A percentile compares a stretch with the other conserved stretches of the same genome.
Conservation (phyloP, 2,888 invertebrate genomes). For the Oxyscelio sp. region DNA sequence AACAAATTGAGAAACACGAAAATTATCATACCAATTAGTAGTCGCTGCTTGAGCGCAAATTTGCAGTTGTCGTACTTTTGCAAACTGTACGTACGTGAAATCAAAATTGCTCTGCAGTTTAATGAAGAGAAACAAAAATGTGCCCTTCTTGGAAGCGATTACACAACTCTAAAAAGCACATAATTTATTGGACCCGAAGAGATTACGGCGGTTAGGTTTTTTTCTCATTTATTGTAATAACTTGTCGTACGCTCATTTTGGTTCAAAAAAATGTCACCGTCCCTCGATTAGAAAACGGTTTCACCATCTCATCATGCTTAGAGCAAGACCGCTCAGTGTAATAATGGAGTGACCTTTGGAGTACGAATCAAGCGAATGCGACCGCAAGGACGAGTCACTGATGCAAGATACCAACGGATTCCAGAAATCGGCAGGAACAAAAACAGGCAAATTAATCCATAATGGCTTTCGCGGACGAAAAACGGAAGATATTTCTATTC, state of each 20-base stretch:
- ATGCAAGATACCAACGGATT: too few relatives aligned
- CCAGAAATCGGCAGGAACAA: too few relatives aligned
- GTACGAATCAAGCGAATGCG: constrained; percentile 55
- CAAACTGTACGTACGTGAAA: not conserved
- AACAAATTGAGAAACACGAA: not conserved
- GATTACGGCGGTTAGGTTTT: constrained; percentile 25
- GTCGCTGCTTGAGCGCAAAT: not conserved
- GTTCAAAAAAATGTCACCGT: constrained; percentile 43
- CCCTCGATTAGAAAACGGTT: constrained; percentile 52
- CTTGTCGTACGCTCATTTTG: constrained; percentile 27
- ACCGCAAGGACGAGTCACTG: constrained; percentile 64
- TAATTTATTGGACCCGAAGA: constrained; percentile 37
- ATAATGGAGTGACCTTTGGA: constrained; percentile 62
- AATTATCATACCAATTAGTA: not conserved
- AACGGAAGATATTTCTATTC: too few relatives aligned
- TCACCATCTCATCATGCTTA: constrained; percentile 53
- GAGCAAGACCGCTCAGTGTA: constrained; percentile 45
- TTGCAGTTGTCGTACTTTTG: not conserved
- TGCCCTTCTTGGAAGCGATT: not conserved
- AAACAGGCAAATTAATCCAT: too few relatives aligned
- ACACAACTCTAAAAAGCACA: constrained; percentile 7
- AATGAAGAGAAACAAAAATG: too few relatives aligned
- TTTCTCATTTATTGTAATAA: constrained; percentile 43
- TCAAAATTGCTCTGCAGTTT: not conserved
- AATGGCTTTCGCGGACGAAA: too few relatives aligned